A percentile compares a stretch with the other conserved stretches of the same genome.
These are phyloP conservation scores for Elephantulus edwardii DNA, from an alignment of 2,113 vertebrate genomes.

Conservation along the genomic window DNA sequence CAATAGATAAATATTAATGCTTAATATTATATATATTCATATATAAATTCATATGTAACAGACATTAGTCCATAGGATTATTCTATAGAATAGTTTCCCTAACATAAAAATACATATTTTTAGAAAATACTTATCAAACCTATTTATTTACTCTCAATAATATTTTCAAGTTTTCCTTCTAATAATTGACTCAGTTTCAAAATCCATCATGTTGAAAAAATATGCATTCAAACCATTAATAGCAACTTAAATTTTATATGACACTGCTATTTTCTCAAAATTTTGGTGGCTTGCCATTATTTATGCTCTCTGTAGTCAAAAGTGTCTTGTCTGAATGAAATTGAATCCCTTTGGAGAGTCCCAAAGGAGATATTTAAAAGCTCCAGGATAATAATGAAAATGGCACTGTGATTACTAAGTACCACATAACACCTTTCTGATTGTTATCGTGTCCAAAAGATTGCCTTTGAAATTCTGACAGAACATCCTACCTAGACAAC, in stretches of 20 bases:
- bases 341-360: conserved; percentile 41
- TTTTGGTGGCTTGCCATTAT: conserved; percentile 36
- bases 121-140: background rate
- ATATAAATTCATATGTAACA: background rate
- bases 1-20: background rate
- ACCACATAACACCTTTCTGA: conserved; percentile 28
- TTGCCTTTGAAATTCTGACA: conserved; percentile 56
- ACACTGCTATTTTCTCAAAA: background rate
- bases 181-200: background rate
- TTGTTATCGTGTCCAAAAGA: conserved; percentile 31
- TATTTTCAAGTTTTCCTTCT: background rate
- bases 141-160: background rate
- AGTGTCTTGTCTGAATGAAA: conserved; percentile 47
- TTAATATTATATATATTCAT: background rate
- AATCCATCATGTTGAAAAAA: background rate
- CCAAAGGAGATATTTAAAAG: conserved; percentile 48
- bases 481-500: background rate
- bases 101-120: background rate
- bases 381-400: conserved; percentile 55
- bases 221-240: background rate
- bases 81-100: background rate
- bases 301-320: conserved; percentile 16
- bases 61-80: background rate
- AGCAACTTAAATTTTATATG: background rate
- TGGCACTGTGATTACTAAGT: conserved; percentile 61